Base-by-base conservation (phyloP, 2,113 vertebrate species). In the Heterocephalus glaber region DNA sequence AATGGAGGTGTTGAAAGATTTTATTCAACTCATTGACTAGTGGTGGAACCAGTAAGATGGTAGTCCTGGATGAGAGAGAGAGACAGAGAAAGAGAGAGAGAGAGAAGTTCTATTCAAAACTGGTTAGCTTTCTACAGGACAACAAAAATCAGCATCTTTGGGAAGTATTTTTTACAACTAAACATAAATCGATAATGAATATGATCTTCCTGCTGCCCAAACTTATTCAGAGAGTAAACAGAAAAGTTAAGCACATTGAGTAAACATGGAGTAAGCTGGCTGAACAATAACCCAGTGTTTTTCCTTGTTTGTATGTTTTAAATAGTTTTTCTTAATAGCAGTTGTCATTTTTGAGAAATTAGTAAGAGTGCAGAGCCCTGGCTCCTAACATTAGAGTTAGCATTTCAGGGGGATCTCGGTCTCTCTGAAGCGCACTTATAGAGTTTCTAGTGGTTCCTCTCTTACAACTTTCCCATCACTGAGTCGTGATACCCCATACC, bases 361-460 rank as follows among this genome's bases (percentile, higher is more conserved):
- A 63, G 4, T 10, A 49, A 49, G 4, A 63, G 26, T 56, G 5
- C n/a, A 24, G 44, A 1, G 1, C 22, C 35, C 41, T 68, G 38
- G 26, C 20, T 52, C 11, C 12, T 0, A 70, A 10, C 8, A 22
- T 19, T 6, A 63, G 0, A 49, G 0, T 6, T 17, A 35, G 4
- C 14, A 33, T 66, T 61, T 82, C 19, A 44, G 56, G 66, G 52
- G 10, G n/a, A 24, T 5, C 17, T 4, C 35, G 52, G 12, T 26
- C 47, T 41, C 81, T 35, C 38, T n/a, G 84, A 80, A 79, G 54
- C 60, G 38, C 13, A 35, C 33, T 5, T 30, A 9, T 1, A 65
- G 10, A 10, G 56, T 35, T n/a, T 44, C 47, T 16, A 20, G 16
- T 47, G n/a, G 28, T 19, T 4, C 13, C 7, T 9, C 13, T 22